Base-by-base conservation (phyloP, 2,888 invertebrate species). In the Hybos culiciformis region DNA sequence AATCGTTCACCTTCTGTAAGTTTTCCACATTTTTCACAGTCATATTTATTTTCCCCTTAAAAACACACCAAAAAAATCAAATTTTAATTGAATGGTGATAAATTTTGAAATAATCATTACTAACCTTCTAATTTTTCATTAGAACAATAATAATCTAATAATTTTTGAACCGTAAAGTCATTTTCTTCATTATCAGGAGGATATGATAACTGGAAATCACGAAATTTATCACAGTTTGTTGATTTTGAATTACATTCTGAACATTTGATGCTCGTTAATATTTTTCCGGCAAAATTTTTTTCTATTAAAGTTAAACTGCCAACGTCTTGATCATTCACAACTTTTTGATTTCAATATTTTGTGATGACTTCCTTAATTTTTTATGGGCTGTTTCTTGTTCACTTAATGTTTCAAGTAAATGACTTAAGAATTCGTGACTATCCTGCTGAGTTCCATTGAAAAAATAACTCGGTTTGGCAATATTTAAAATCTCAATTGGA, bases 371-470 rank as follows among this genome's bases (percentile, higher is more conserved):
- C 3, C 4, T 9, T 14, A 17, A 5, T n/a, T n/a, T n/a, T n/a
- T n/a, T n/a, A n/a, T n/a, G n/a, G n/a, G n/a, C 17, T n/a, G n/a
- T n/a, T 50, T 78, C 76, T 54, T 81, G 79, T 42, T 83, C 81
- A 47, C 80, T 78, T 39, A 85, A 61, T 32, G 45, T 43, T 46
- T 53, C 53, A 6, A 51, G 38, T 6, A 52, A 26, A 62, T 67
- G 81, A 67, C 80, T 78, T 40, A 85, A 64, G 62, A 82, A 85
- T 62, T 85, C 85, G 0, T 83, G 83, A 63, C 84, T 83, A 55
- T 86, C 86, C 53, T 86, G 85, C 54, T 87, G 86, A 49, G 78
- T 74, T 26, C 83, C 78, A n/a, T 70, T 68, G 20, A 73, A 68
- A 61, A 86, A 85, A 59, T 80, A 80, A 0, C 78, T 73, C 4